Percentiles rank a stretch among this genome's conserved stretches.
Conservation (phyloP, 2,888 invertebrate genomes). For the Ormia ochracea region DNA sequence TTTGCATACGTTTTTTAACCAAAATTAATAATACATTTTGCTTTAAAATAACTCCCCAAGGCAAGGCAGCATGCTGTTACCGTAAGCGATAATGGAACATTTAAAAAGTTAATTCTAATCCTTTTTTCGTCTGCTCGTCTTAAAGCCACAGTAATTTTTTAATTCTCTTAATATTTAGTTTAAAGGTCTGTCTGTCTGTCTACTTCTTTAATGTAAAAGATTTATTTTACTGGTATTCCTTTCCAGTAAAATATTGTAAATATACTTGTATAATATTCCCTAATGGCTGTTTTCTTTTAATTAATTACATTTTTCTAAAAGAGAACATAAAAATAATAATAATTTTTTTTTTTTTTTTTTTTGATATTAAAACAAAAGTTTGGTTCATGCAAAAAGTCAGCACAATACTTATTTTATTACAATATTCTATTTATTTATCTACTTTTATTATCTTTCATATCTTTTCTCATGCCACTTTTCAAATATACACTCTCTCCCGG, state of each 20-base stretch:
- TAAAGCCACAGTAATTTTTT: too few species aligned
- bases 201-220: not conserved
- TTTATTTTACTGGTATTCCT: not conserved
- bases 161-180: not conserved
- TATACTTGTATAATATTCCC: constrained; percentile 33
- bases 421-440: not conserved
- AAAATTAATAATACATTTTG: not conserved
- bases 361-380: constrained; percentile 13
- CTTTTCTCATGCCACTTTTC: not conserved
- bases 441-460: not conserved
- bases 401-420: constrained; percentile 22
- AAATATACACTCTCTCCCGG: too few species aligned
- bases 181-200: not conserved
- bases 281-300: constrained; percentile 36
- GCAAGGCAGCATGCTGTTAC: not conserved
- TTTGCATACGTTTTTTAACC: not conserved
- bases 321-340: not conserved
- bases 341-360: too few species aligned
- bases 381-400: constrained; percentile 23
- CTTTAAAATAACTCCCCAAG: too few species aligned
- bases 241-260: not conserved
- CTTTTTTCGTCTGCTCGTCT: too few species aligned
- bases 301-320: constrained; percentile 5
- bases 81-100: not conserved
- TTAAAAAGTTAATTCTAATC: too few species aligned